Evolutionary conservation across 30 jellyfish, hydroid and myxozoan species (phyloP).

Genomic region (Chironex yamaguchii): DNA sequence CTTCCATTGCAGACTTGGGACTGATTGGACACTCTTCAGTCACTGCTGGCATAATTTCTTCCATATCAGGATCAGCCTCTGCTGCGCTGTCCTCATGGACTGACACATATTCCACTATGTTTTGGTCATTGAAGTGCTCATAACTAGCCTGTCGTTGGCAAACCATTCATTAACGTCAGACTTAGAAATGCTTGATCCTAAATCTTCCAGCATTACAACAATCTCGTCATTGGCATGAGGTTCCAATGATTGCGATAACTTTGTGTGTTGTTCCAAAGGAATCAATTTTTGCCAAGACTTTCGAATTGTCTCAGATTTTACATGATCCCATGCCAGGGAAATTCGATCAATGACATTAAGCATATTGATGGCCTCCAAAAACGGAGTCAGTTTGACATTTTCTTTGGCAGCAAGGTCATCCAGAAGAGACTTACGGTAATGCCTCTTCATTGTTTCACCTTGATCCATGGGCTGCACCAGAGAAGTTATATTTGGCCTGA

Average conservation of each 20-base stretch:
- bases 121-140: background rate
- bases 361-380: background rate
- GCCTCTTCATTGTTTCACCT: background rate
- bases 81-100: too few relatives aligned
- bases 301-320: background rate
- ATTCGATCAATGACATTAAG: too few relatives aligned
- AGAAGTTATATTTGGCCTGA: background rate
- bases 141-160: background rate
- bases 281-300: background rate
- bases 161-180: background rate
- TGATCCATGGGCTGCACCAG: background rate
- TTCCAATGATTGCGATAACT: too few relatives aligned
- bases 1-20: too few relatives aligned
- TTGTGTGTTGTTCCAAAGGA: background rate
- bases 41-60: too few relatives aligned
- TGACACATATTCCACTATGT: background rate
- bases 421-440: background rate
- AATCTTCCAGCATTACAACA: too few relatives aligned
- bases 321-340: background rate
- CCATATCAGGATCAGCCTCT: too few relatives aligned
- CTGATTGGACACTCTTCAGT: too few relatives aligned
- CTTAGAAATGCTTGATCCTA: too few relatives aligned
- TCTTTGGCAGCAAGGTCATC: too few relatives aligned
- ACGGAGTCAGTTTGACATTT: background rate
- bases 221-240: too few relatives aligned